Evolutionary conservation across 2,888 invertebrate species (phyloP), one percentile per base, ranked within the genome.

Genomic region (Tenthredo notha): DNA sequence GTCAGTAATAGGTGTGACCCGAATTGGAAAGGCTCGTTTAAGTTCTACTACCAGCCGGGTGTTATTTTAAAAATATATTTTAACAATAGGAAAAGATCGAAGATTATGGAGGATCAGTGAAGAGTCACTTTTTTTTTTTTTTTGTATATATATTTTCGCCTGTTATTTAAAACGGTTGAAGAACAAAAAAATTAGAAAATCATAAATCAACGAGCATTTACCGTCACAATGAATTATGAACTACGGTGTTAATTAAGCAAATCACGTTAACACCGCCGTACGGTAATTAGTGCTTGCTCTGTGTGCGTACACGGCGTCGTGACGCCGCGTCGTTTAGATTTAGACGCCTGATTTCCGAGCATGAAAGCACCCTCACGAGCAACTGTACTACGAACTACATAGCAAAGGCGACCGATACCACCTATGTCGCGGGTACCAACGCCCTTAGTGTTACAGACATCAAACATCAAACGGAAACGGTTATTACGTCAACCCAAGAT

Each of bases 271-370:
- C 83, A 67, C 83, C 83, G 83, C 67, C 83, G 50, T 83, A 91
- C 91, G 90, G 90, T 91, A 91, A 91, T 91, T 92, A 92, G 91
- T 89, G 89, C 90, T 88, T 87, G 90, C 87, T 87, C 86, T 85
- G 85, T 67, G 67, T 67, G 83, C 67, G 83, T 84, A 85, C 72
- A 70, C 78, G 88, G 87, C 88, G 88, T 89, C 89, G 90, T 90
- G 90, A 88, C 89, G 88, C 87, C 89, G 88, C 88, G 89, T 89
- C 91, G 91, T 91, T 91, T 91, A 91, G 91, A 91, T 91, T 91
- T 91, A 91, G 91, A 91, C 90, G 91, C 90, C 89, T 90, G 91
- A 91, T 91, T 90, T 91, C 89, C 88, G 84, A 88, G 89, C 90
- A 91, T 90, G 90, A 91, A 91, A 90, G 90, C 90, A 87, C 88